Percentiles rank a stretch among this genome's conserved stretches.
phyloP scores from a whole-genome alignment of 37 sponge, comb jelly and placozoan species.

The Oopsacas minuta region DNA sequence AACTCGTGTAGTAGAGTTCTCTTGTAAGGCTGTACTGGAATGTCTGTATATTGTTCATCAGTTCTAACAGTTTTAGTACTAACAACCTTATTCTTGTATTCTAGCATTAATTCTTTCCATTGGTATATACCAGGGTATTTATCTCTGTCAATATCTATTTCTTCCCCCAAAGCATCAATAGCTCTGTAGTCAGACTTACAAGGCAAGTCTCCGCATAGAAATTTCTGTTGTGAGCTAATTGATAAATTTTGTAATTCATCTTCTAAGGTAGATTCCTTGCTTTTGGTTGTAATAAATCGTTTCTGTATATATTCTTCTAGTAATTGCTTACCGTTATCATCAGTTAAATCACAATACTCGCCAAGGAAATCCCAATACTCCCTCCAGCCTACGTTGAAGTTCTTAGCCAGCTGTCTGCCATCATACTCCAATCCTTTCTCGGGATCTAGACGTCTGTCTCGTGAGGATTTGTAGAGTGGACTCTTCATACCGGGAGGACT shows the following conservation, averaged over 20 bases:
- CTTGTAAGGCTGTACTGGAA: background rate
- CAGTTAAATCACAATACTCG: constrained; percentile 38
- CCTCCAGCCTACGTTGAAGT: constrained; percentile 44
- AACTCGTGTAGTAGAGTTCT: background rate
- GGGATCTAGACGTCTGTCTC: constrained; percentile 53
- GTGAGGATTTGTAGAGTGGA: background rate
- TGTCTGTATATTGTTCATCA: no score
- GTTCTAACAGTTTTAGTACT: no score
- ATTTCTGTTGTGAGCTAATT: background rate
- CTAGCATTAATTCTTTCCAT: background rate
- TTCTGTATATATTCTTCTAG: constrained; percentile 49
- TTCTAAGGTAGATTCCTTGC: background rate
- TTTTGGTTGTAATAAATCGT: background rate
- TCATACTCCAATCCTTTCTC: constrained; percentile 78
- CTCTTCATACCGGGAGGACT: constrained; percentile 31
- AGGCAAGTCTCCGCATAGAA: background rate
- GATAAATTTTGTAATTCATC: background rate
- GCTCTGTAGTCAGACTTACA: background rate
- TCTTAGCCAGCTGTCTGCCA: constrained; percentile 60
- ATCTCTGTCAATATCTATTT: background rate
- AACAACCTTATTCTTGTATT: background rate
- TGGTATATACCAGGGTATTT: background rate
- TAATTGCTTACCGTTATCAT: constrained; percentile 37
- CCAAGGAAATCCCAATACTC: constrained; percentile 86
- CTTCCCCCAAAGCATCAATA: background rate